phyloP scores from a whole-genome alignment of 2,797 vertebrate species.

The Rallus crepitans region DNA sequence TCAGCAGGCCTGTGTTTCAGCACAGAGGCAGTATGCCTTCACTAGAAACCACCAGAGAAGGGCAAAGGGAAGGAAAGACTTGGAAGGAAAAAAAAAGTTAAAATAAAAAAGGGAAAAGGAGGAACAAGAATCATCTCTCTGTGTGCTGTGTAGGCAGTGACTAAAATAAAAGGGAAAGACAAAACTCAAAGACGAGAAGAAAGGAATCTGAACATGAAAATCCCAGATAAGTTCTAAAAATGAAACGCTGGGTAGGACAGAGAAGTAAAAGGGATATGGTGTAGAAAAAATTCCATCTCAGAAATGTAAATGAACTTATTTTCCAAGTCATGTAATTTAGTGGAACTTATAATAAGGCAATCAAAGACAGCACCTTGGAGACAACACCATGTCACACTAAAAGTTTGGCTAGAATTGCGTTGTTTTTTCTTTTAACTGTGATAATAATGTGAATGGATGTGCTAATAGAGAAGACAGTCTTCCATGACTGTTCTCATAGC shows the following conservation, averaged over 20 bases:
- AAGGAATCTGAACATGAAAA: not conserved
- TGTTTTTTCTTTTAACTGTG: not conserved
- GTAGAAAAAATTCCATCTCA: not conserved
- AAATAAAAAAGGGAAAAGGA: not conserved
- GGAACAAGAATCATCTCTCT: not conserved
- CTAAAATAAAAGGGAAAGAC: not conserved
- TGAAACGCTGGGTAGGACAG: not conserved
- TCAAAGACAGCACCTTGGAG: not conserved
- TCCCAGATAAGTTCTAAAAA: not conserved
- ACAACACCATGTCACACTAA: not conserved
- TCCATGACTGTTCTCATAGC: not conserved
- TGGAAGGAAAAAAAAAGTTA: not conserved
- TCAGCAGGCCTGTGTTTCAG: not conserved
- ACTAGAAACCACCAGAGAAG: not conserved
- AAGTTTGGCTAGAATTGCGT: not conserved
- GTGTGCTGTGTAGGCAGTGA: not conserved
- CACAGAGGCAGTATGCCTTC: not conserved
- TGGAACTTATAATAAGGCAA: not conserved
- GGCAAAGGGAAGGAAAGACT: not conserved
- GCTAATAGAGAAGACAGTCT: not conserved
- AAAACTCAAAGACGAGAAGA: not conserved
- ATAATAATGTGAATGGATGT: not conserved
- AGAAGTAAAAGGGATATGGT: not conserved
- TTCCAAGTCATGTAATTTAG: not conserved
- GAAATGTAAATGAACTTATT: not conserved